phyloP scores from a whole-genome alignment of 2,113 vertebrate genomes.

The Pygoscelis adeliae region DNA sequence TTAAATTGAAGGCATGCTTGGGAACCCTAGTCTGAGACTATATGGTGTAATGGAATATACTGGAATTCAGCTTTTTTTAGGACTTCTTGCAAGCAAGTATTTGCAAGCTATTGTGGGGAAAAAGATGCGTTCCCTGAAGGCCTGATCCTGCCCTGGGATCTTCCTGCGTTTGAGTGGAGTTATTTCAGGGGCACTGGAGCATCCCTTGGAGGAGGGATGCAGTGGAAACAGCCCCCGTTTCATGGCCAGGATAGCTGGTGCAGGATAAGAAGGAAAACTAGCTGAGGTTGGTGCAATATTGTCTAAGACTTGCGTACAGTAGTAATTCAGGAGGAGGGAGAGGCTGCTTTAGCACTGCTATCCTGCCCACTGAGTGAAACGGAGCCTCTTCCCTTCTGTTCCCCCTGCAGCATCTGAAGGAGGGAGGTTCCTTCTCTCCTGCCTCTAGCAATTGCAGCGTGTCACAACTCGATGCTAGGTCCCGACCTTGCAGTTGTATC shows the following conservation, averaged over 20 bases:
- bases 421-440: background rate
- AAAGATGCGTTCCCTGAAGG: background rate
- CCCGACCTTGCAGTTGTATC: accelerated
- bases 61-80: conserved; percentile 1
- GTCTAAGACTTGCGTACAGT: accelerated
- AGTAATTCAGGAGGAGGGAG: background rate
- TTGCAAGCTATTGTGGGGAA: background rate
- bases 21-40: background rate
- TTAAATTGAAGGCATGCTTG: conserved; percentile 63
- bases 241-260: accelerated
- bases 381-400: background rate
- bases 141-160: background rate
- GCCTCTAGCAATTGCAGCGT: accelerated
- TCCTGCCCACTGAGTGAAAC: accelerated
- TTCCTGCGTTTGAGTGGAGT: background rate
- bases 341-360: background rate
- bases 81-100: background rate
- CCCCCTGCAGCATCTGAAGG: background rate
- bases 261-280: background rate
- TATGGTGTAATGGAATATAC: conserved; percentile 23
- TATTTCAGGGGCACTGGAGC: background rate
- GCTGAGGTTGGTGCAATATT: accelerated
- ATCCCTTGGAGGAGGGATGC: background rate
- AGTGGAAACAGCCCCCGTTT: accelerated
- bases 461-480: accelerated